These are phyloP conservation scores for Choloepus didactylus DNA, from an alignment of 2,797 vertebrate species.

Conservation along the genomic window DNA sequence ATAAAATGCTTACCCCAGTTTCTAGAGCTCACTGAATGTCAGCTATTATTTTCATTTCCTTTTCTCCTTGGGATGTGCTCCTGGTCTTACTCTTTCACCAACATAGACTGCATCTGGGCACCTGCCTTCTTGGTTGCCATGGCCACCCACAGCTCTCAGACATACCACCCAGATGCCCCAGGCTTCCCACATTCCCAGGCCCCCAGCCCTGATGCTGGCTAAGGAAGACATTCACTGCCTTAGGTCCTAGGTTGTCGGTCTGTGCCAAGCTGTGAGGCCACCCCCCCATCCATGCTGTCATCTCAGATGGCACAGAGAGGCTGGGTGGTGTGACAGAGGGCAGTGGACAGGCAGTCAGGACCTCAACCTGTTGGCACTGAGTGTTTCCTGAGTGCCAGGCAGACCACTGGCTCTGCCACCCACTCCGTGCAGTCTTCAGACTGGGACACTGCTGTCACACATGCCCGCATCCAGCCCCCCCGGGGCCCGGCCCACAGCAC, in stretches of 20 bases:
- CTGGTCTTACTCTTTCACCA: not conserved
- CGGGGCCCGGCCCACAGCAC: not conserved
- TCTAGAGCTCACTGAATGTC: not conserved
- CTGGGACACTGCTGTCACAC: not conserved
- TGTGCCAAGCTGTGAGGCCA: not conserved
- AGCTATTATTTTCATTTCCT: accelerated
- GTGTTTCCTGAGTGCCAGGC: no score
- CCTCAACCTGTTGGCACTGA: not conserved
- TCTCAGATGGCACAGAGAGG: not conserved
- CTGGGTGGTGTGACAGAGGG: not conserved
- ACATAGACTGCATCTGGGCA: not conserved
- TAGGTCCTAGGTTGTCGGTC: not conserved
- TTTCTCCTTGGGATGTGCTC: not conserved
- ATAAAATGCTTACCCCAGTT: accelerated
- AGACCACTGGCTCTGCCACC: not conserved
- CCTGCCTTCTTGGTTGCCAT: not conserved
- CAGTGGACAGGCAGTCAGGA: not conserved
- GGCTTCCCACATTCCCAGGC: not conserved
- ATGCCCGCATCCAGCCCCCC: not conserved
- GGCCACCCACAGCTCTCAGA: not conserved
- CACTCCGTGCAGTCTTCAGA: not conserved
- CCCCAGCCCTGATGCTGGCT: not conserved
- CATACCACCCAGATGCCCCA: not conserved
- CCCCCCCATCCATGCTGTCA: not conserved
- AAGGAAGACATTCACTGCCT: not conserved